Conservation (phyloP, 1,140 invertebrate genomes). For the Drosophila miranda region DNA sequence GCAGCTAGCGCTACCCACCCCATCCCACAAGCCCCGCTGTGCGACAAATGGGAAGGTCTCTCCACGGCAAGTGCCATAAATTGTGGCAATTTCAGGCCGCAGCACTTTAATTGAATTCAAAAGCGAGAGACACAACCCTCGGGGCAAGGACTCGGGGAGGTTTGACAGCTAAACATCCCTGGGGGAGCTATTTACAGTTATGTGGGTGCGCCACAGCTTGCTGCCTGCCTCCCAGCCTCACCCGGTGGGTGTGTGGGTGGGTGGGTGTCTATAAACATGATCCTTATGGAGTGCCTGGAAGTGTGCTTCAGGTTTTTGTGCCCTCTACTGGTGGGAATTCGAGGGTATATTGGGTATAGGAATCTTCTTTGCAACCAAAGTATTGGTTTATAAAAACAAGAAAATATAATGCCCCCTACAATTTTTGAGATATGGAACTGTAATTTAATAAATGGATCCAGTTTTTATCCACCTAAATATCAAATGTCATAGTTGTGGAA, state of each 20-base stretch:
- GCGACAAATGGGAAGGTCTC: conserved; percentile 12
- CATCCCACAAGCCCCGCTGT: conserved; percentile 12
- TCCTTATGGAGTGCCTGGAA: conserved; percentile 70
- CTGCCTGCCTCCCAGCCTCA: background rate
- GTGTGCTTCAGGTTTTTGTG: conserved; percentile 54
- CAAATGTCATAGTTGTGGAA: background rate
- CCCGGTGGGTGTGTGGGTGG: conserved; percentile 24
- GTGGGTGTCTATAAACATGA: conserved; percentile 73
- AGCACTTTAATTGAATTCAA: conserved; percentile 80
- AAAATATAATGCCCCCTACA: too few relatives aligned
- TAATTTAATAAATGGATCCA: background rate
- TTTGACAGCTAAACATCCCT: conserved; percentile 81
- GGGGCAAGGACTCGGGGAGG: conserved; percentile 30
- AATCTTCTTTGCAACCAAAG: too few relatives aligned
- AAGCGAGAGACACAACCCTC: conserved; percentile 56
- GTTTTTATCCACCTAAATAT: too few relatives aligned
- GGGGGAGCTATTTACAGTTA: conserved; percentile 78
- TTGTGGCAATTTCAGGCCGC: conserved; percentile 79
- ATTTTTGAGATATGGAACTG: too few relatives aligned
- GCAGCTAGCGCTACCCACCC: conserved; percentile 5
- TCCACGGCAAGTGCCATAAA: conserved; percentile 74
- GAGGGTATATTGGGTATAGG: background rate
- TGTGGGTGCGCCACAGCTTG: conserved; percentile 28
- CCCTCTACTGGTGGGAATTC: background rate
- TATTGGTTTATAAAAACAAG: too few relatives aligned